Percentiles rank a stretch among this genome's conserved stretches.
Conservation (phyloP, 1,140 invertebrate genomes). For the Drosophila saltans region DNA sequence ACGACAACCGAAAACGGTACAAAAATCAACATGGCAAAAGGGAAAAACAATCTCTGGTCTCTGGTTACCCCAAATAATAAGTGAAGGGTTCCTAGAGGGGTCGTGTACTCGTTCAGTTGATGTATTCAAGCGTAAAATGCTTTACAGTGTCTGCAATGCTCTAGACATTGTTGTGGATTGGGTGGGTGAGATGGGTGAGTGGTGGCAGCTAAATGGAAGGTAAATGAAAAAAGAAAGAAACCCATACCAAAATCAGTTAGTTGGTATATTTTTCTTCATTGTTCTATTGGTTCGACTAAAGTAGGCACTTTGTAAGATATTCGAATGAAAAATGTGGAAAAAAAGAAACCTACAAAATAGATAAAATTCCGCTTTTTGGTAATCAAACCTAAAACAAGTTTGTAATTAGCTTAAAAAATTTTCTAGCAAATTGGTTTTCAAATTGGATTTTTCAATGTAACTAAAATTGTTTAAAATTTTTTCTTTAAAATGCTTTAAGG, state of each 20-base stretch:
- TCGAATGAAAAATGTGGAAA: too few species aligned
- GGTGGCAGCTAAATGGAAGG: background rate
- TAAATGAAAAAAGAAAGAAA: background rate
- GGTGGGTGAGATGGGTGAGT: background rate
- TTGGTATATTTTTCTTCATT: background rate
- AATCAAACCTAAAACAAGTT: background rate
- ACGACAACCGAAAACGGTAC: slow-evolving; percentile 20
- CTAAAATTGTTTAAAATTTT: too few species aligned
- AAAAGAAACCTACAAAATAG: background rate
- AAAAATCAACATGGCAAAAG: slow-evolving; percentile 8
- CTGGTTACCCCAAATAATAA: background rate
- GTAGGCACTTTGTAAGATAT: background rate
- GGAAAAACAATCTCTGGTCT: slow-evolving; percentile 19
- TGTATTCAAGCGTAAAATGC: slow-evolving; percentile 77
- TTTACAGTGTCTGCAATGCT: slow-evolving; percentile 62
- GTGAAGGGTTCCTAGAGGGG: slow-evolving; percentile 22
- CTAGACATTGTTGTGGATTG: slow-evolving; percentile 24
- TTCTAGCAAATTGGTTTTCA: background rate
- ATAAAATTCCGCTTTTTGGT: background rate
- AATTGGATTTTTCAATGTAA: too few species aligned
- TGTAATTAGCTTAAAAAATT: background rate
- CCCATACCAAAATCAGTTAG: background rate
- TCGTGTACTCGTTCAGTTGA: slow-evolving; percentile 38
- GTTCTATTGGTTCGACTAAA: background rate
- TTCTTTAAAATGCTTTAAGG: too few species aligned